Evolutionary conservation across 2,113 vertebrate genomes (phyloP).

Genomic region (Microcebus ravelobensis): DNA sequence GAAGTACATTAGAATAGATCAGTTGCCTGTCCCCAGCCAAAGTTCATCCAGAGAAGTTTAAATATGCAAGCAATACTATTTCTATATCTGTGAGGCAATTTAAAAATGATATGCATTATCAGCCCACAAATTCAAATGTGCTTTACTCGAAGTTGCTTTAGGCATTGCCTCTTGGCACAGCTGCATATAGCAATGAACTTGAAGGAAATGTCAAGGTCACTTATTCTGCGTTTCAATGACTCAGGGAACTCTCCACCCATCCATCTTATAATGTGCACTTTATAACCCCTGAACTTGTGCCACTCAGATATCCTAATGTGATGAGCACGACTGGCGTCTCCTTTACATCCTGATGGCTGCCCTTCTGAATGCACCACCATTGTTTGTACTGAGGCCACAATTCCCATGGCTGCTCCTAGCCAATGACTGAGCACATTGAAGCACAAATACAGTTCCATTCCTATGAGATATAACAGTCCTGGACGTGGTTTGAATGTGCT

Average conservation of each 20-base stretch:
- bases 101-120: neutral
- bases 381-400: neutral
- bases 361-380: neutral
- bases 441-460: neutral
- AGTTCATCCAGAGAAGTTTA: slow-evolving; percentile 32
- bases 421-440: neutral
- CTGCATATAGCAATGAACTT: neutral
- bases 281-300: neutral
- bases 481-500: neutral
- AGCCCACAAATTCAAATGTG: slow-evolving; percentile 11
- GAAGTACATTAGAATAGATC: neutral
- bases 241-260: neutral
- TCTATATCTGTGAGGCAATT: neutral
- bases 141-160: slow-evolving; percentile 16
- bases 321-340: neutral
- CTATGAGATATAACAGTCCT: neutral
- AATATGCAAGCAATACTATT: neutral
- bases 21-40: neutral
- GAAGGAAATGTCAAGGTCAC: slow-evolving; percentile 22
- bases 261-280: neutral
- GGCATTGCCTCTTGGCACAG: neutral
- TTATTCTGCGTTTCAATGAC: slow-evolving; percentile 37
- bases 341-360: neutral
- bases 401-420: neutral
- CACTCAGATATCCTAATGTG: neutral